A percentile compares a stretch with the other conserved stretches of the same genome.
Conservation (phyloP, 2,797 vertebrate species). For the Sparidentex hasta region DNA sequence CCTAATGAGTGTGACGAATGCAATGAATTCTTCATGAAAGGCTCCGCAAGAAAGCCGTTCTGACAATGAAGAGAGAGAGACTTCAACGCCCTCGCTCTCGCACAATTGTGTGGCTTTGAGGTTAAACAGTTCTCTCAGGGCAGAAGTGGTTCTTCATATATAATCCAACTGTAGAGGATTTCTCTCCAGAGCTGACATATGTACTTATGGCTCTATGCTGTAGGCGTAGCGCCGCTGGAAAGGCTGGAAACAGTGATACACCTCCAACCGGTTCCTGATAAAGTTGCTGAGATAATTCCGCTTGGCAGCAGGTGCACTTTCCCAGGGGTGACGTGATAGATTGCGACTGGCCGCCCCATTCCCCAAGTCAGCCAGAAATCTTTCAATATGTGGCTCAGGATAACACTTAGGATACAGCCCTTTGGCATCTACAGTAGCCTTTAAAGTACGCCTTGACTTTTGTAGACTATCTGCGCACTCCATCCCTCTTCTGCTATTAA, state of each 20-base stretch:
- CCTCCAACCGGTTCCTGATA: conserved; percentile 32
- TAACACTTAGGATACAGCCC: conserved; percentile 39
- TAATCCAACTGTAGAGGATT: conserved; percentile 41
- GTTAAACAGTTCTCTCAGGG: conserved; percentile 56
- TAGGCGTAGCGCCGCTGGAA: conserved; percentile 2
- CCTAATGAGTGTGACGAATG: conserved; percentile 62
- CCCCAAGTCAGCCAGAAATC: conserved; percentile 28
- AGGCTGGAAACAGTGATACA: conserved; percentile 17
- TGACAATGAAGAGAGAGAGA: conserved; percentile 48
- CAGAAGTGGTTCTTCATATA: conserved; percentile 46
- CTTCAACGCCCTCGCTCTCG: conserved; percentile 45
- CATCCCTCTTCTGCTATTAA: conserved; percentile 68
- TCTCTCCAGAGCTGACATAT: conserved; percentile 40
- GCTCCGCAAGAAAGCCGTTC: conserved; percentile 41
- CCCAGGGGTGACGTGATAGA: conserved; percentile 44
- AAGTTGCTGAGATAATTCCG: conserved; percentile 30
- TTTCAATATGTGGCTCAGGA: conserved; percentile 46
- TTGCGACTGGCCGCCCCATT: conserved; percentile 23
- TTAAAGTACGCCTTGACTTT: conserved; percentile 63
- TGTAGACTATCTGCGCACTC: conserved; percentile 59
- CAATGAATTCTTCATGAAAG: conserved; percentile 43
- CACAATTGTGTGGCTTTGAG: conserved; percentile 28
- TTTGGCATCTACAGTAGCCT: conserved; percentile 57
- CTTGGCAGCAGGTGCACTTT: conserved; percentile 32
- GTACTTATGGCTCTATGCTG: conserved; percentile 27